A percentile compares a stretch with the other conserved stretches of the same genome.
Conservation (phyloP, 2,888 invertebrate genomes). For the Synergus umbraculus region DNA sequence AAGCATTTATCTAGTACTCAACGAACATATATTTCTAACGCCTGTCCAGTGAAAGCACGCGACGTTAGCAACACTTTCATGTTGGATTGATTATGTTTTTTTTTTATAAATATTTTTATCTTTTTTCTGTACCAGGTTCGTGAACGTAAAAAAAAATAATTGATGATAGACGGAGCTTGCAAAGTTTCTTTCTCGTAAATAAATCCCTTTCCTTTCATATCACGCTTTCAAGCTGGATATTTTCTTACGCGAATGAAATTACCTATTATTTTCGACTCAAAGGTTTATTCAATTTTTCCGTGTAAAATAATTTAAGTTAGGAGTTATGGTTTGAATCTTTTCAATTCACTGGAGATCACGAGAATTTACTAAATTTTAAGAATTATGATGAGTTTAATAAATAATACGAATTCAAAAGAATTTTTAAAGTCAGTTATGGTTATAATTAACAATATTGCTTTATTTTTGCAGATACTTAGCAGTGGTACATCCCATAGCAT, state of each 20-base stretch:
- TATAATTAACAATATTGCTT: not conserved
- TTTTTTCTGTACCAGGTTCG: not conserved
- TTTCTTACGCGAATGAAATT: not conserved
- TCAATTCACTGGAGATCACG: too few species aligned
- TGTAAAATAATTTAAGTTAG: too few species aligned
- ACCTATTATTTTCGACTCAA: too few species aligned
- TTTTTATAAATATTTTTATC: not conserved
- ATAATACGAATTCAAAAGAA: too few species aligned
- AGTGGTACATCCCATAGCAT: slow-evolving; percentile 94
- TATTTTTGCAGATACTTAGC: slow-evolving; percentile 84
- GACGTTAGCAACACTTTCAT: slow-evolving; percentile 1
- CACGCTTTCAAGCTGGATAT: not conserved
- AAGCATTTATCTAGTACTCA: slow-evolving; percentile 18
- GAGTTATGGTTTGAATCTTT: too few species aligned
- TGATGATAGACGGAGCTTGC: slow-evolving; percentile 7
- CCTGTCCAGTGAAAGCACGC: slow-evolving; percentile 18
- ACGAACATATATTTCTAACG: slow-evolving; percentile 16
- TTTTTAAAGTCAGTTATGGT: too few species aligned
- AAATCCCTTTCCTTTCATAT: not conserved
- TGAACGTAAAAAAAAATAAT: slow-evolving; percentile 2
- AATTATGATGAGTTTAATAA: too few species aligned
- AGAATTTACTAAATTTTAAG: too few species aligned
- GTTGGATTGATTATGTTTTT: slow-evolving; percentile 8
- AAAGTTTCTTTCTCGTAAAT: not conserved
- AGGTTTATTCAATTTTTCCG: too few species aligned